These are phyloP conservation scores for Malurus leucopterus DNA, from an alignment of 2,797 vertebrate species.

Conservation along the genomic window DNA sequence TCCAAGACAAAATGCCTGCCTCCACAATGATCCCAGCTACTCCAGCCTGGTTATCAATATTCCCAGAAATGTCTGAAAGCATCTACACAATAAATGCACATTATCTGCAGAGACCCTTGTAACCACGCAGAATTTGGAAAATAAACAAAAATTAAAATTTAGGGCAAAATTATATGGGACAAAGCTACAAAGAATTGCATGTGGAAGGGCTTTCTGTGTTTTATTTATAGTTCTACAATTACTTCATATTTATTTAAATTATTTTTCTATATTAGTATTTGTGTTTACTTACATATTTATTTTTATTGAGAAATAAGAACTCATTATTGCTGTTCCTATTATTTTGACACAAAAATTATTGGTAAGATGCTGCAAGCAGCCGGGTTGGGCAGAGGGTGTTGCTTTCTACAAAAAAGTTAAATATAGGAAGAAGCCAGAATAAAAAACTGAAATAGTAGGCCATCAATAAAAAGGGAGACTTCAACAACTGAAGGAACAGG, in stretches of 20 bases:
- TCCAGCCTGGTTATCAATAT: neutral
- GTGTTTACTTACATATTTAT: neutral
- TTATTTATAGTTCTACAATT: neutral
- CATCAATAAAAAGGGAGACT: neutral
- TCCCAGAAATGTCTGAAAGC: neutral
- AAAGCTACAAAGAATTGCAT: neutral
- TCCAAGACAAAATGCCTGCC: neutral
- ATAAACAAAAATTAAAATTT: neutral
- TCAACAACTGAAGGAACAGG: neutral
- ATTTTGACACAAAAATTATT: neutral
- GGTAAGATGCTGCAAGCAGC: neutral
- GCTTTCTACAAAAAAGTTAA: neutral
- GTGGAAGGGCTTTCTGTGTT: fast-evolving
- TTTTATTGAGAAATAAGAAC: neutral
- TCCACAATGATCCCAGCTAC: neutral
- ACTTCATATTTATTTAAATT: neutral
- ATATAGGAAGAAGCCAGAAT: neutral
- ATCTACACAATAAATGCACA: neutral
- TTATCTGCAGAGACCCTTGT: neutral
- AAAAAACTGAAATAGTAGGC: neutral
- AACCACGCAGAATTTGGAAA: neutral
- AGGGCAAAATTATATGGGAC: neutral
- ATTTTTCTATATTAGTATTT: neutral
- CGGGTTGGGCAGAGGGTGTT: fast-evolving
- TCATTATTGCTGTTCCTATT: neutral